phyloP scores from a whole-genome alignment of 1,140 invertebrate genomes.

The Hylaeus volcanicus region DNA sequence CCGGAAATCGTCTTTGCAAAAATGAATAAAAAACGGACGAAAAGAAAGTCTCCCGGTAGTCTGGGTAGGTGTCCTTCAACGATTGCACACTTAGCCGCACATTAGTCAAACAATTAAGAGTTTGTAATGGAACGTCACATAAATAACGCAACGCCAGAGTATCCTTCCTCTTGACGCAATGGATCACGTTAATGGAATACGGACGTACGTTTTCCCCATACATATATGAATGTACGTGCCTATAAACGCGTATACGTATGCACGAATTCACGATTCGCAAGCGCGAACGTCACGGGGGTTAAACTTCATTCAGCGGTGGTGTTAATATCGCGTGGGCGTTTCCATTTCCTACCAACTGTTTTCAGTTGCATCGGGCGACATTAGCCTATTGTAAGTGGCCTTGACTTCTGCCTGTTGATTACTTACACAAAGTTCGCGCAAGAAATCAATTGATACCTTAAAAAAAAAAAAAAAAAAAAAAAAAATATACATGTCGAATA shows the following conservation, averaged over 20 bases:
- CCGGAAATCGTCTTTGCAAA: constrained; percentile 36
- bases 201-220: constrained; percentile 31
- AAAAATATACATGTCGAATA: no score
- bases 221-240: background rate
- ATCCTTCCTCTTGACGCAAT: constrained; percentile 46
- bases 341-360: constrained; percentile 70
- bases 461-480: no score
- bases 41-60: constrained; percentile 3
- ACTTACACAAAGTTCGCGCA: constrained; percentile 2
- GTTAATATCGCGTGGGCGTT: constrained; percentile 69
- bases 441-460: background rate
- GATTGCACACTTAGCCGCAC: constrained; percentile 63
- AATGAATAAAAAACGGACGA: constrained; percentile 8
- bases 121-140: constrained; percentile 79
- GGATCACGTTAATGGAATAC: constrained; percentile 66
- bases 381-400: constrained; percentile 54
- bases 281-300: constrained; percentile 41
- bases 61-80: constrained; percentile 13
- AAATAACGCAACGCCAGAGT: constrained; percentile 71
- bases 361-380: constrained; percentile 51
- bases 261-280: constrained; percentile 54
- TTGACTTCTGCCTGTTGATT: background rate
- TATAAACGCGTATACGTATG: constrained; percentile 10
- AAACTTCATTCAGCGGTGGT: constrained; percentile 61
- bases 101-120: constrained; percentile 80